Evolutionary conservation across 2,797 vertebrate species (phyloP).

Genomic region (Echiichthys vipera): DNA sequence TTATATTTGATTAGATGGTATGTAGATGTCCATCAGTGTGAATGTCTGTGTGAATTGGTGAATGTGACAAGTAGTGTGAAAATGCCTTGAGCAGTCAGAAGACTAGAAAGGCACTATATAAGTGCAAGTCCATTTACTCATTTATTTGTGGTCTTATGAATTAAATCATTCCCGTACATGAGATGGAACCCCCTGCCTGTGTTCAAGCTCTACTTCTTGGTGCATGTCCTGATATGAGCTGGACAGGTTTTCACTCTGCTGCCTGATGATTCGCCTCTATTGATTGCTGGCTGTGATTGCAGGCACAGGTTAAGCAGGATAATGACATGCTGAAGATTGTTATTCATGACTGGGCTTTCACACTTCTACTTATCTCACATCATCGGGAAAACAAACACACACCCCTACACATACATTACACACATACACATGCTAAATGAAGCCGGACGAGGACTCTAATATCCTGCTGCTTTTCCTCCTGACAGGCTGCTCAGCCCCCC

Average conservation of each 20-base stretch:
- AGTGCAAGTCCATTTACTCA: too few relatives aligned
- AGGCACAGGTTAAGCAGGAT: constrained; percentile 15
- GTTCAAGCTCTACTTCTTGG: too few relatives aligned
- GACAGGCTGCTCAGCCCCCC: constrained; percentile 9
- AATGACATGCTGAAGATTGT: constrained; percentile 32
- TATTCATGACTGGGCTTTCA: constrained; percentile 45
- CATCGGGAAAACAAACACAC: constrained; percentile 31
- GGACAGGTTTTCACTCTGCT: neutral
- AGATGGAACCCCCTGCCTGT: neutral
- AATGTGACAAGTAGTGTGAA: too few relatives aligned
- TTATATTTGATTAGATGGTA: too few relatives aligned
- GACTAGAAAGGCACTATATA: too few relatives aligned
- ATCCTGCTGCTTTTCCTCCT: constrained; percentile 31
- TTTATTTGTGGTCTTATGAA: neutral
- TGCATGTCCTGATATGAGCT: neutral
- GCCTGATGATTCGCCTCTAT: constrained; percentile 12
- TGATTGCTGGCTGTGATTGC: constrained; percentile 4
- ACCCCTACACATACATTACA: neutral
- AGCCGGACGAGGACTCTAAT: constrained; percentile 1
- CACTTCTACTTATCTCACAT: constrained; percentile 26
- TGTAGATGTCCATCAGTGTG: too few relatives aligned
- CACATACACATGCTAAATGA: constrained; percentile 3
- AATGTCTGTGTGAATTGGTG: too few relatives aligned
- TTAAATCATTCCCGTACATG: neutral
- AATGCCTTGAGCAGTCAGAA: too few relatives aligned